Base-by-base conservation (phyloP, 2,888 invertebrate species). In the Ypsolopha sequella region DNA sequence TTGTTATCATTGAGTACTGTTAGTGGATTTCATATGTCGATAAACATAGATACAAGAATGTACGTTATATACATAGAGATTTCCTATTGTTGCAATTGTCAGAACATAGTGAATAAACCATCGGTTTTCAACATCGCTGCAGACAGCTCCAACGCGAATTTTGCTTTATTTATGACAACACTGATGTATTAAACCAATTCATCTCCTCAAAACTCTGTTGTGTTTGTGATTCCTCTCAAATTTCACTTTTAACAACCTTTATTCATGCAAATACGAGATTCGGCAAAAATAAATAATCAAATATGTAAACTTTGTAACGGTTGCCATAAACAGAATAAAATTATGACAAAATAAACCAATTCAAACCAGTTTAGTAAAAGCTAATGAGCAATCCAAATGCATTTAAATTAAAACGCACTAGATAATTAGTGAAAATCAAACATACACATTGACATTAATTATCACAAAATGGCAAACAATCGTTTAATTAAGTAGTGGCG, bases 371-470 rank as follows among this genome's bases (percentile, higher is more conserved):
- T 24, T 24, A 24, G 24, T 24, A 24, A 24, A 24, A 36, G 13
- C 14, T 48, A 48, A 36, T 36, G 10, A 41, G 33, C 36, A 51
- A 51, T 50, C 33, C 33, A 10, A 39, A 10, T 39, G 64, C 66
- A 72, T 77, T 69, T 75, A 69, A 79, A 73, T 74, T 72, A 73
- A 76, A 73, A 68, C 68, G 68, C 68, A 64, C 66, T 76, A 73
- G 73, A 76, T 82, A 82, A 84, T 84, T 81, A 80, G 79, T 65
- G 65, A 72, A 79, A 81, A 82, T 81, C 82, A 82, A 82, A 82
- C 80, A 78, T 41, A 41, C 51, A 45, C 69, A 65, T 66, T 68
- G 66, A 78, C 80, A 79, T 81, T 75, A 81, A 84, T 80, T 80
- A 80, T 77, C 69, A 63, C 76, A 73, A 80, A 84, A 81, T 77